phyloP scores from a whole-genome alignment of 1,140 invertebrate genomes.

The Pinna nobilis region DNA sequence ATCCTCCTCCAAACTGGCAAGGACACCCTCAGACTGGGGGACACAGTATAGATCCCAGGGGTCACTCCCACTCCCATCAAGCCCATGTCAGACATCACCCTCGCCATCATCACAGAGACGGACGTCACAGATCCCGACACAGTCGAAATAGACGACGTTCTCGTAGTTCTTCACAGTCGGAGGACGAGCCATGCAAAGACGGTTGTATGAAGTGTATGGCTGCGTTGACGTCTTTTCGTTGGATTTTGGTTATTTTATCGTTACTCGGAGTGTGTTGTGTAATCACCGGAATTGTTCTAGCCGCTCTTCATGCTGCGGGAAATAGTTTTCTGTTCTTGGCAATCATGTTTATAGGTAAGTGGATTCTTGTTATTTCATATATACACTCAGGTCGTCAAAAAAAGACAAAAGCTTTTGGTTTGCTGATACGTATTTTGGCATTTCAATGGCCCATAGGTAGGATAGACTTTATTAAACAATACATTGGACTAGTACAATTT shows the following conservation, averaged over 20 bases:
- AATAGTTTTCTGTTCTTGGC: conserved; percentile 70
- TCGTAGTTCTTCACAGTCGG: conserved; percentile 38
- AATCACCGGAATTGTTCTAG: conserved; percentile 72
- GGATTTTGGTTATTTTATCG: conserved; percentile 70
- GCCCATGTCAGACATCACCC: conserved; percentile 28
- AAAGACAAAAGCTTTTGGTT: not conserved
- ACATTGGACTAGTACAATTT: too few species aligned
- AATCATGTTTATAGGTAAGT: conserved; percentile 74
- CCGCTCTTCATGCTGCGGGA: conserved; percentile 67
- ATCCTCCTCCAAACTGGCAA: conserved; percentile 58
- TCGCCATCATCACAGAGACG: conserved; percentile 32
- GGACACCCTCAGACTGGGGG: conserved; percentile 31
- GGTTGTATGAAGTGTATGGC: conserved; percentile 69
- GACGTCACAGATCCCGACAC: conserved; percentile 33
- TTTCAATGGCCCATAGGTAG: too few species aligned
- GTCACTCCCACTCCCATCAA: conserved; percentile 21
- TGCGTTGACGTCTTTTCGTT: conserved; percentile 67
- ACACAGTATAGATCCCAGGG: conserved; percentile 33
- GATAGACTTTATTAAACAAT: too few species aligned
- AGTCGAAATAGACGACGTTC: conserved; percentile 39
- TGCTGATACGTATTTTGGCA: too few species aligned
- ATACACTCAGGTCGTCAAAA: not conserved
- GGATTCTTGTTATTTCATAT: not conserved
- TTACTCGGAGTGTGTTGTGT: conserved; percentile 72
- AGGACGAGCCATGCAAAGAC: conserved; percentile 61